A percentile compares a stretch with the other conserved stretches of the same genome.
Evolutionary conservation across 2,113 vertebrate species (phyloP).

Genomic region (Phyllostomus hastatus): DNA sequence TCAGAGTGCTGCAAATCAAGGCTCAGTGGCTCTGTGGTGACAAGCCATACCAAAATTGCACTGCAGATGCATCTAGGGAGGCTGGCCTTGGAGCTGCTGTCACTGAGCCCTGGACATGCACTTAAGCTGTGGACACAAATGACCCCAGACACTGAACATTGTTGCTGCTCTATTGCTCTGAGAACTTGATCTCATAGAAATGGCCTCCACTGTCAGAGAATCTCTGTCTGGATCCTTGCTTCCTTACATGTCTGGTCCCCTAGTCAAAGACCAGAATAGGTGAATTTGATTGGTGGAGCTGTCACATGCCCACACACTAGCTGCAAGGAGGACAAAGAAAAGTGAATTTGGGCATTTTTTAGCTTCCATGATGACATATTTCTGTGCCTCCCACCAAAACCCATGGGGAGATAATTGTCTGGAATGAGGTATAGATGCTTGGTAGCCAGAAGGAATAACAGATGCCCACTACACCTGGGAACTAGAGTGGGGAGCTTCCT

Average conservation of each 20-base stretch:
- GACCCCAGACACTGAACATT: neutral
- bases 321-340: neutral
- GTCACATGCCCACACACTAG: neutral
- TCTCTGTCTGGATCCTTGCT: neutral
- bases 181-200: neutral
- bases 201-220: neutral
- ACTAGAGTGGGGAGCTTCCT: neutral
- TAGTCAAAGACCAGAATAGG: neutral
- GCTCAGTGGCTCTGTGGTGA: neutral
- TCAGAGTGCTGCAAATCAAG: neutral
- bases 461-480: neutral
- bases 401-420: neutral
- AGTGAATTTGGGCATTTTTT: neutral
- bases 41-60: neutral
- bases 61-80: neutral
- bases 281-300: neutral
- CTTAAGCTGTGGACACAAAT: neutral
- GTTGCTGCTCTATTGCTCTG: neutral
- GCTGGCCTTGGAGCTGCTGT: neutral
- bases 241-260: neutral
- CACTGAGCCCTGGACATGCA: neutral
- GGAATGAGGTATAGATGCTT: neutral
- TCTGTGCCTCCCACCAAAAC: constrained; percentile 1
- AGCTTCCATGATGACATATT: neutral
- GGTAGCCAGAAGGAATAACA: neutral